Base-by-base conservation (phyloP, 2,113 vertebrate species). In the Sylvia atricapilla region DNA sequence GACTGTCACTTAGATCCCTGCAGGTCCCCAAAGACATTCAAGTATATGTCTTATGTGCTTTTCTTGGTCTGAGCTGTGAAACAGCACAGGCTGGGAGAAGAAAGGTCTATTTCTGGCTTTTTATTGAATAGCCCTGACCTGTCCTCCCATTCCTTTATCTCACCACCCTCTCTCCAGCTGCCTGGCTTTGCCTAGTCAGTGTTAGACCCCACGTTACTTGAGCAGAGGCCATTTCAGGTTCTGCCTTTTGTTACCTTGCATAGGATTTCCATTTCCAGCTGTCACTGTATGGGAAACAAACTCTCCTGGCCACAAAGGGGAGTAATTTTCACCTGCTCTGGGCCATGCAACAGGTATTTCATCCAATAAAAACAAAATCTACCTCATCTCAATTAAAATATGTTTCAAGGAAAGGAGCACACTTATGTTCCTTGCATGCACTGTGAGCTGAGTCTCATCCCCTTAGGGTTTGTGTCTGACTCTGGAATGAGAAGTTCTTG, bases 31-130 rank as follows among this genome's bases (percentile, higher is more conserved):
- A 31, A 64, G 74, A 23, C 62, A 82, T 41, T 81, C 50, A 55
- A 15, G 68, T 47, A 19, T 2, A 0, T 7, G 9, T 27, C 28
- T 46, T 4, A 0, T 22, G 22, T 63, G 39, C 41, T 37, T 77
- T 35, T 60, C 60, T 49, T 72, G 47, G 7, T 83, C 43, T 56
- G 72, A 90, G 50, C 75, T 44, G 77, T 74, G 64, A 37, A 76
- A 53, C 50, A 13, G 18, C 1, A 0, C 33, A 56, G 49, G 47
- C 64, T 93, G 52, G 19, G 56, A 87, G 69, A 84, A 78, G 44
- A 33, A 39, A 87, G 13, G 13, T 84, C 77, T 91, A 8, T 78
- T 91, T 81, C 47, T 91, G 84, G 6, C 4, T 67, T 66, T 95
- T 43, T 59, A 55, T 27, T 77, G n/a, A 84, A 73, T 58, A 86